Conservation (phyloP, 2,797 vertebrate species). For the Bucorvus abyssinicus region DNA sequence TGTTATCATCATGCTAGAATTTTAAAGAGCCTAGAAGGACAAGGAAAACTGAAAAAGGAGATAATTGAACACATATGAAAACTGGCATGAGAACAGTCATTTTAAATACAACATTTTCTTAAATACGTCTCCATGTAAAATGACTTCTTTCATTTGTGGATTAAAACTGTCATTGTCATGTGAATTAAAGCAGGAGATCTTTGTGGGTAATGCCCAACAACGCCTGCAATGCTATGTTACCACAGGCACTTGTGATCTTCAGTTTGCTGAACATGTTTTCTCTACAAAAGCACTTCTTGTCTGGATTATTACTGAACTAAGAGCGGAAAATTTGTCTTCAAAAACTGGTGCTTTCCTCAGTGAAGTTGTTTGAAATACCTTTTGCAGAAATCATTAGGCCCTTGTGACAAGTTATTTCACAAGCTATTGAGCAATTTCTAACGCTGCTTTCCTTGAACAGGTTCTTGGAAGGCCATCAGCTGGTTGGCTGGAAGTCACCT, state of each 20-base stretch:
- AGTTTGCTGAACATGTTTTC: not conserved
- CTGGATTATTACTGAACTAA: conserved; percentile 23
- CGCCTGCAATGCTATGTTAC: not conserved
- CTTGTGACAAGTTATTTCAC: conserved; percentile 57
- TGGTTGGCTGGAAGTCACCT: conserved; percentile 30
- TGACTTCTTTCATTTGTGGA: conserved; percentile 11
- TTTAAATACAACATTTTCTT: conserved; percentile 38
- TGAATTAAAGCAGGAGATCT: conserved; percentile 32
- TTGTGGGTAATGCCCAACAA: conserved; percentile 20
- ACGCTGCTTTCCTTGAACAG: conserved; percentile 48
- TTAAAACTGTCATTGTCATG: not conserved
- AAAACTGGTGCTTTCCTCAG: conserved; percentile 5
- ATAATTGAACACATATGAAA: conserved; percentile 26
- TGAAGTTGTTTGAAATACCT: conserved; percentile 37
- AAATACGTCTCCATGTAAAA: conserved; percentile 21
- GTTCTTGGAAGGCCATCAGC: conserved; percentile 39
- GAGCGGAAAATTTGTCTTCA: not conserved
- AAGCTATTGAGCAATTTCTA: conserved; percentile 64
- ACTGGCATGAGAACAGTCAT: not conserved
- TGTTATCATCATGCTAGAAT: not conserved
- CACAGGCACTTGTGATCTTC: not conserved
- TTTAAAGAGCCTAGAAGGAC: not conserved
- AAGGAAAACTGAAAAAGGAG: not conserved
- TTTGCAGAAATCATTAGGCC: conserved; percentile 49
- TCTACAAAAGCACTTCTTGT: conserved; percentile 2